Base-by-base conservation (phyloP, 2,113 vertebrate genomes). In the Saimiri boliviensis region DNA sequence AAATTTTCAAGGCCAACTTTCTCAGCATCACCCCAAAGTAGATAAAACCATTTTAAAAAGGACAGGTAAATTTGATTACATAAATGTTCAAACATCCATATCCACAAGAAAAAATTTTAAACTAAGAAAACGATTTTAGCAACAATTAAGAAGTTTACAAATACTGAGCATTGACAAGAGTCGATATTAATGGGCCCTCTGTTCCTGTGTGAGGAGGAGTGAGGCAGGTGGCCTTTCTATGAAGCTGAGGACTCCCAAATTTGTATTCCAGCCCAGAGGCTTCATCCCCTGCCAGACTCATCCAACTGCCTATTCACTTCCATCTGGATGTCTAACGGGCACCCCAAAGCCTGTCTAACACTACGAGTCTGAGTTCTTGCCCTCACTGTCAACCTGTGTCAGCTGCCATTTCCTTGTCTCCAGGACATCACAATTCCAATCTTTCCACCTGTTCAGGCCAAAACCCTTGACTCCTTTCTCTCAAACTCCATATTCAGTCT, bases 1-100 rank as follows among this genome's bases (percentile, higher is more conserved):
- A 52, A 76, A 81, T 82, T 76, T 87, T 96, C 73, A 73, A 77
- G 70, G 63, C 60, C 42, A 80, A 89, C n/a, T 88, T 92, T 84
- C 52, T 74, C 92, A 95, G 47, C 7, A 66, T 40, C 40, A 77
- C 3, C 70, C 16, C 52, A 71, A 76, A 89, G 16, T 32, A 74
- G 20, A 74, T 47, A n/a, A 92, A 93, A 80, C 4, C 42, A 32
- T 47, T 47, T 63, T 66, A 63, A 25, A 54, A 58, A 54, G 68
- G 27, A 40, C 6, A 87, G 54, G 70, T 73, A 45, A 70, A 94
- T 63, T 3, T 70, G 68, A 82, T 89, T 70, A 92, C 2, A 79
- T 32, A 70, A 84, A 90, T 66, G 77, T 81, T 86, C 92, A 68
- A 81, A 93, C 12, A 81, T 93, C 49, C 40, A 68, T 52, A 86